Conservation (phyloP, 2,888 invertebrate genomes). For the Drosophila austrosaltans region DNA sequence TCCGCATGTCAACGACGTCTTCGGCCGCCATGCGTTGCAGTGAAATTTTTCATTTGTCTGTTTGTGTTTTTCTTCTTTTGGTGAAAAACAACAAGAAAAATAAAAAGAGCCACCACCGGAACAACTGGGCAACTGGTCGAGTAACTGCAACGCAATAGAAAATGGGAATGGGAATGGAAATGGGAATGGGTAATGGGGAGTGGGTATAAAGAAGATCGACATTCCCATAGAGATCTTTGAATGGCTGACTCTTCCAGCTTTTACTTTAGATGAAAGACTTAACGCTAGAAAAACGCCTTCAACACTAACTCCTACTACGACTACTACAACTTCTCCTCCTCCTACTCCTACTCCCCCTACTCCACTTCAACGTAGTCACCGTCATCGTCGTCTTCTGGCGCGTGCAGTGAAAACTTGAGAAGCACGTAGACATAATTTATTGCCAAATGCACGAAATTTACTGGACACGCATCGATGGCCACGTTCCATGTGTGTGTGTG, state of each 20-base stretch:
- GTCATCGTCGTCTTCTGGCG: conserved; percentile 12
- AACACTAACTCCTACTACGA: conserved; percentile 2
- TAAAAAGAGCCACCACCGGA: conserved; percentile 20
- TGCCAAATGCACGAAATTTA: conserved; percentile 73
- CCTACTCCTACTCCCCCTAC: conserved; percentile 20
- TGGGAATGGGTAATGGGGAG: too few relatives aligned
- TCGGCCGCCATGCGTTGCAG: conserved; percentile 23
- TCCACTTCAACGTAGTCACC: neutral
- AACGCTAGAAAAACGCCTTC: neutral
- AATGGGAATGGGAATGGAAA: neutral
- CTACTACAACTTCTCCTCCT: conserved; percentile 28
- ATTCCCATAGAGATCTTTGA: conserved; percentile 6
- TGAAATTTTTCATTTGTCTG: conserved; percentile 25
- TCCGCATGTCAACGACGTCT: conserved; percentile 49
- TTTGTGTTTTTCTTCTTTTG: too few relatives aligned
- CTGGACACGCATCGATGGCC: conserved; percentile 70
- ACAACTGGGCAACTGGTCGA: conserved; percentile 15
- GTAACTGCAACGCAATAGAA: neutral
- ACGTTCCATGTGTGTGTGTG: conserved; percentile 35
- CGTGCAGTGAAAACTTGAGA: conserved; percentile 63
- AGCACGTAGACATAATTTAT: conserved; percentile 77
- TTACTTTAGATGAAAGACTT: neutral
- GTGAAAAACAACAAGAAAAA: neutral
- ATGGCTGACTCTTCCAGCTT: neutral
- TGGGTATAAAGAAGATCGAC: too few relatives aligned